Percentiles rank a stretch among this genome's conserved stretches.
phyloP scores from a whole-genome alignment of 1,140 invertebrate species.

The Trissolcus basalis region DNA sequence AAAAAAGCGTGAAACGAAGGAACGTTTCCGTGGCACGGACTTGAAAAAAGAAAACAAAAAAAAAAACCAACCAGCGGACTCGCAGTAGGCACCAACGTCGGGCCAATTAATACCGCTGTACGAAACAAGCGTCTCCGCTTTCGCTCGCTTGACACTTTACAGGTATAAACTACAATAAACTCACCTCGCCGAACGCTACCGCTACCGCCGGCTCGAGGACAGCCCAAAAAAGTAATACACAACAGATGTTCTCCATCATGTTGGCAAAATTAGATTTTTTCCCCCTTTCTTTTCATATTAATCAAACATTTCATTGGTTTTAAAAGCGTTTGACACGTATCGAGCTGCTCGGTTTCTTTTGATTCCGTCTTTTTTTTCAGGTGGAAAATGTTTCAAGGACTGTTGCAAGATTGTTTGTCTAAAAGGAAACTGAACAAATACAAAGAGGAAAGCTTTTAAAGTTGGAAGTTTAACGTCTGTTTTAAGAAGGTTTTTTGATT shows the following conservation, averaged over 20 bases:
- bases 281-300: neutral
- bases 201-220: slow-evolving; percentile 32
- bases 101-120: slow-evolving; percentile 71
- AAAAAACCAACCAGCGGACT: slow-evolving; percentile 61
- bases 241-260: slow-evolving; percentile 30
- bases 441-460: too few relatives aligned
- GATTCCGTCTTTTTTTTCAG: too few relatives aligned
- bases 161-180: slow-evolving; percentile 62
- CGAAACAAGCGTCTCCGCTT: slow-evolving; percentile 60
- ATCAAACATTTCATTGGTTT: too few relatives aligned
- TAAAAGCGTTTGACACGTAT: too few relatives aligned
- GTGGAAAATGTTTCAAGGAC: too few relatives aligned
- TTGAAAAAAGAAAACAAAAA: slow-evolving; percentile 24
- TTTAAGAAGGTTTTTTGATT: too few relatives aligned
- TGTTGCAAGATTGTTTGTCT: too few relatives aligned
- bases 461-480: too few relatives aligned
- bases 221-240: slow-evolving; percentile 12
- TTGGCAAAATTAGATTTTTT: neutral
- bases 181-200: slow-evolving; percentile 53
- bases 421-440: too few relatives aligned
- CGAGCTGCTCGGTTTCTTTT: too few relatives aligned
- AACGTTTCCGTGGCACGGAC: slow-evolving; percentile 67
- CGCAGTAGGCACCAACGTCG: slow-evolving; percentile 59
- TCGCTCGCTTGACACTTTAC: slow-evolving; percentile 59
- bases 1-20: slow-evolving; percentile 61